A percentile compares a stretch with the other conserved stretches of the same genome.
phyloP scores from a whole-genome alignment of 1,140 invertebrate genomes.

The Tachypleus tridentatus region DNA sequence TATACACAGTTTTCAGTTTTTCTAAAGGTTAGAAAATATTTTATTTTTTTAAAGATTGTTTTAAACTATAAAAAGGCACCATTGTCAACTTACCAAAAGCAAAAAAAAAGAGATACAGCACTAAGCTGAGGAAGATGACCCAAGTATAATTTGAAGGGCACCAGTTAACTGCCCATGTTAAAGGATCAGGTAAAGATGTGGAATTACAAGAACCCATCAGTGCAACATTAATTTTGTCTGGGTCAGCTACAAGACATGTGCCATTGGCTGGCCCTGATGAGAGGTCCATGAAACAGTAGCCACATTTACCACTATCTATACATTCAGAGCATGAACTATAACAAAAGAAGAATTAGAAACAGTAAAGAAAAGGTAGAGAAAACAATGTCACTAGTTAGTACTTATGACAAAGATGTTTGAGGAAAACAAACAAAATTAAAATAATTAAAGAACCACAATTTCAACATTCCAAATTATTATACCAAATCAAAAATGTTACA shows the following conservation, averaged over 20 bases:
- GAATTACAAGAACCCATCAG: neutral
- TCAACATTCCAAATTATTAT: no score
- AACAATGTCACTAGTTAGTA: no score
- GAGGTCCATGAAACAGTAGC: conserved; percentile 37
- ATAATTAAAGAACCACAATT: no score
- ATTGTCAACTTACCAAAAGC: conserved; percentile 35
- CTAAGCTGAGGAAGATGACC: conserved; percentile 40
- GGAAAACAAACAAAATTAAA: no score
- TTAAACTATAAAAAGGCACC: no score
- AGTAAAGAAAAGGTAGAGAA: no score
- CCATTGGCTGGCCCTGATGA: conserved; percentile 3
- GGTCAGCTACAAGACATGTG: conserved; percentile 9
- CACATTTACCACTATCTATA: conserved; percentile 34
- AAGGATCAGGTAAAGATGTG: no score
- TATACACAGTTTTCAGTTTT: no score
- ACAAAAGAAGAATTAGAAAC: neutral
- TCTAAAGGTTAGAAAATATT: no score
- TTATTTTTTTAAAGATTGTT: no score
- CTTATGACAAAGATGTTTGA: no score
- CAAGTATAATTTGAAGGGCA: conserved; percentile 41
- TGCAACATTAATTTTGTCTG: neutral
- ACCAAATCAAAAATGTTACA: no score
- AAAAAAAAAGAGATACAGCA: conserved; percentile 42
- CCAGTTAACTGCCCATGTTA: conserved; percentile 37
- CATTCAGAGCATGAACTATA: conserved; percentile 38